Conservation (phyloP, 23 tunicate genomes). For the Ciona savignyi region DNA sequence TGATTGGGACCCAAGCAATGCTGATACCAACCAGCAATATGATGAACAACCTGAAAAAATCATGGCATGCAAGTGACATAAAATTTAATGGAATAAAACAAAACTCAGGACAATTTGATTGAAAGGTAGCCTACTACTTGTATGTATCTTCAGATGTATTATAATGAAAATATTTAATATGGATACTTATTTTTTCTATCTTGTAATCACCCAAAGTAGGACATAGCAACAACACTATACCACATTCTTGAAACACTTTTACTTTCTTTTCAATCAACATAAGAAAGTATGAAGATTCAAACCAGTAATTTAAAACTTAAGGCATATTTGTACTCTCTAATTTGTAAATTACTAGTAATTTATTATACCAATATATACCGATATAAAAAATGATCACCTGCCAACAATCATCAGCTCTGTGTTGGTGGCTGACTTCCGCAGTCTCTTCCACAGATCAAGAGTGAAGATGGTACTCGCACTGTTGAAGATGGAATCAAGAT, state of each 20-base stretch:
- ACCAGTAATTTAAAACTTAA: neutral
- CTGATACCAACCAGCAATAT: constrained; percentile 30
- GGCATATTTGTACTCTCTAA: neutral
- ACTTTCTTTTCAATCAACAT: too few species aligned
- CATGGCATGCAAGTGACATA: too few species aligned
- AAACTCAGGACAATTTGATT: too few species aligned
- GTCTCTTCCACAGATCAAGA: constrained; percentile 58
- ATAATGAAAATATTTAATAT: too few species aligned
- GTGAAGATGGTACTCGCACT: constrained; percentile 79
- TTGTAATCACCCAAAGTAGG: too few species aligned
- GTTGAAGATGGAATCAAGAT: constrained; percentile 83
- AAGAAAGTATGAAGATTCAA: too few species aligned
- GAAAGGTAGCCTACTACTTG: too few species aligned
- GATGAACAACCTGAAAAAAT: constrained; percentile 39
- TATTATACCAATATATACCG: neutral
- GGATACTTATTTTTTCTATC: neutral
- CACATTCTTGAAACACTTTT: too few species aligned
- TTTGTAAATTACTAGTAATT: neutral
- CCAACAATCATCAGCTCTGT: constrained; percentile 68
- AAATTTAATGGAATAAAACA: too few species aligned
- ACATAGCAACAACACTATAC: too few species aligned
- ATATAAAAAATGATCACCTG: constrained; percentile 10
- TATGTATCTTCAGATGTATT: too few species aligned
- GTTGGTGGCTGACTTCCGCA: constrained; percentile 38
- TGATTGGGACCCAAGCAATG: constrained; percentile 68